Conservation (phyloP, 2,797 vertebrate species). For the Propithecus deckenii region DNA sequence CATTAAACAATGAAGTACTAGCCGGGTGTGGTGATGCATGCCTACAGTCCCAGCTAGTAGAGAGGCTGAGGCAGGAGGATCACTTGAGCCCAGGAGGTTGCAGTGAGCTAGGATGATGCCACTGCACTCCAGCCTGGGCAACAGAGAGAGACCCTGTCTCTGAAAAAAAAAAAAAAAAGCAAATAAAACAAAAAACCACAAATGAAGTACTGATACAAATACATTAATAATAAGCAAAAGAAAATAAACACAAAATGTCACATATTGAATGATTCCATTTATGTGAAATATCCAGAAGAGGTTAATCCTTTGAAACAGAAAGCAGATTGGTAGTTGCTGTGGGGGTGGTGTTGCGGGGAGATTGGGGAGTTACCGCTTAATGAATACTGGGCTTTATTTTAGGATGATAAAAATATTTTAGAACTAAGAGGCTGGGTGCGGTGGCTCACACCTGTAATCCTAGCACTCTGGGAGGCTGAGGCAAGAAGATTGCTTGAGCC, state of each 20-base stretch:
- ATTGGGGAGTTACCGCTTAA: background rate
- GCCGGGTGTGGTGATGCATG: too few relatives aligned
- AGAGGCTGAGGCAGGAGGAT: too few relatives aligned
- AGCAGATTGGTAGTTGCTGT: background rate
- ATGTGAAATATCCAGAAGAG: background rate
- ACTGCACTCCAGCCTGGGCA: too few relatives aligned
- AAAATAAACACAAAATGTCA: background rate
- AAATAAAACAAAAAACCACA: too few relatives aligned
- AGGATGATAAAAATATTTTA: background rate
- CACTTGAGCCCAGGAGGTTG: too few relatives aligned
- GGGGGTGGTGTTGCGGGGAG: accelerated
- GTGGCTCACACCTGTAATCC: too few relatives aligned
- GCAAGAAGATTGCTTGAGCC: too few relatives aligned
- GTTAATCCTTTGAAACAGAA: background rate
- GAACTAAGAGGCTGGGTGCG: background rate
- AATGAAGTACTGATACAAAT: background rate
- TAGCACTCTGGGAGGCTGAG: too few relatives aligned
- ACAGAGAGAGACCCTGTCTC: too few relatives aligned
- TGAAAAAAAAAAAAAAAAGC: too few relatives aligned
- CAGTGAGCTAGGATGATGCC: too few relatives aligned
- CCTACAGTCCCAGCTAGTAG: too few relatives aligned
- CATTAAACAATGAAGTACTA: background rate
- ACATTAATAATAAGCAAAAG: background rate
- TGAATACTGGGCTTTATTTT: background rate
- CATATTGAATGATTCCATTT: background rate